Evolutionary conservation across 1,140 invertebrate species (phyloP).

Genomic region (Pectinophora gossypiella): DNA sequence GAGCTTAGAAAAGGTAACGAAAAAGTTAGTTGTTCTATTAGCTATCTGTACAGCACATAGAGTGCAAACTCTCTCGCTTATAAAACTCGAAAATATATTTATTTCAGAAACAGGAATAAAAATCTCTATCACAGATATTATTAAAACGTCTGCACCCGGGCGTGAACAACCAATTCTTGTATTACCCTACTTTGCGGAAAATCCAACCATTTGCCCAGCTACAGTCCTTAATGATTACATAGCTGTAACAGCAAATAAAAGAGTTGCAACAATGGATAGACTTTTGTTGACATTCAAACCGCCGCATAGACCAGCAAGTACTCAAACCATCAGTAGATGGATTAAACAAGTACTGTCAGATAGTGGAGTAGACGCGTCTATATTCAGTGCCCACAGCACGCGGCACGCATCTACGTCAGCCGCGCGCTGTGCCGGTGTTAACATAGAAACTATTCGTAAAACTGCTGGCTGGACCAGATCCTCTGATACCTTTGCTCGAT

Average conservation of each 20-base stretch:
- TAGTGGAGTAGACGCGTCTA: conserved; percentile 19
- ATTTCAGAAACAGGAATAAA: background rate
- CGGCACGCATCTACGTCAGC: conserved; percentile 2
- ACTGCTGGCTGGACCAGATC: conserved; percentile 23
- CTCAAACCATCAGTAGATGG: conserved; percentile 29
- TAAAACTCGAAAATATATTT: conserved; percentile 14
- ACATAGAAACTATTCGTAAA: conserved; percentile 22
- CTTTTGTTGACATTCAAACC: conserved; percentile 13
- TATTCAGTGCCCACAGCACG: background rate
- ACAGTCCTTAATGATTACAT: background rate
- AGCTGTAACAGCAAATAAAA: background rate
- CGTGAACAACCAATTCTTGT: conserved; percentile 3
- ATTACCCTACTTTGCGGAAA: conserved; percentile 3
- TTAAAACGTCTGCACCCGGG: conserved; percentile 9
- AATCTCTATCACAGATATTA: conserved; percentile 3
- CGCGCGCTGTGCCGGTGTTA: conserved; percentile 17
- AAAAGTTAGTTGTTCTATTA: conserved; percentile 19
- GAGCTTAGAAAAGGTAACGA: conserved; percentile 9
- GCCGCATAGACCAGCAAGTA: conserved; percentile 13
- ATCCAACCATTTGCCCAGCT: conserved; percentile 6
- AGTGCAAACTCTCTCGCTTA: conserved; percentile 20
- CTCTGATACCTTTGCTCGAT: conserved; percentile 21
- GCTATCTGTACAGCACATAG: conserved; percentile 23
- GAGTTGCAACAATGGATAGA: background rate
- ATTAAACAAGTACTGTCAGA: conserved; percentile 18